Evolutionary conservation across 1,140 invertebrate genomes (phyloP), one percentile per base, ranked within the genome.

Genomic region (Spodoptera frugiperda): DNA sequence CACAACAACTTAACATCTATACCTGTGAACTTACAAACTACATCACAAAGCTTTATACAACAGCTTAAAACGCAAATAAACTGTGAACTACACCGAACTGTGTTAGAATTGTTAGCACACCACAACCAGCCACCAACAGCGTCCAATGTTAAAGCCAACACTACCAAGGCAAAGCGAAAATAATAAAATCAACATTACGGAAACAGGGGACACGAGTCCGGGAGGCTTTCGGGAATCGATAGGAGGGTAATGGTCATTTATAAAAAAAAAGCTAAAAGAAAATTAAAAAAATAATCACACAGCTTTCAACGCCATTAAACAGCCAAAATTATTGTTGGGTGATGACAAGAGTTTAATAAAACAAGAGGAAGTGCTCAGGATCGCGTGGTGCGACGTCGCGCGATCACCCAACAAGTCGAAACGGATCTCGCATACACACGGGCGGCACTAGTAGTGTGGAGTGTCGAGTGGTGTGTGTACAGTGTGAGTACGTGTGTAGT

Each of bases 61-160:
- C 77, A 89, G 88, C 87, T 75, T 78, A 87, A 92, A 80, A 83
- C 81, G 90, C 89, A 92, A 91, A 87, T 78, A 79, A 90, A 91
- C 76, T 77, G 67, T 82, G 46, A 81, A 88, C 82, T 84, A 88
- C 71, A 80, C 74, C 81, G 78, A 84, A 78, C 84, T 86, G 79
- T 89, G 92, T 94, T 94, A 94, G 91, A 92, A 89, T 79, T 92
- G 92, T 94, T 94, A 94, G 91, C 91, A 94, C 90, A 89, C 87
- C 91, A 89, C 78, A 86, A 87, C 91, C 89, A 94, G 89, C 91
- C 86, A 89, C 89, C 89, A 84, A 85, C 82, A 73, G 82, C 85
- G 77, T 87, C 88, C 87, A 81, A 84, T 89, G 88, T 90, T 92
- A 92, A 93, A 92, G 91, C 92, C 91, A 89, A 94, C 85, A 85